These are phyloP conservation scores for Lysandra coridon DNA, from an alignment of 2,888 invertebrate species.

Conservation along the genomic window DNA sequence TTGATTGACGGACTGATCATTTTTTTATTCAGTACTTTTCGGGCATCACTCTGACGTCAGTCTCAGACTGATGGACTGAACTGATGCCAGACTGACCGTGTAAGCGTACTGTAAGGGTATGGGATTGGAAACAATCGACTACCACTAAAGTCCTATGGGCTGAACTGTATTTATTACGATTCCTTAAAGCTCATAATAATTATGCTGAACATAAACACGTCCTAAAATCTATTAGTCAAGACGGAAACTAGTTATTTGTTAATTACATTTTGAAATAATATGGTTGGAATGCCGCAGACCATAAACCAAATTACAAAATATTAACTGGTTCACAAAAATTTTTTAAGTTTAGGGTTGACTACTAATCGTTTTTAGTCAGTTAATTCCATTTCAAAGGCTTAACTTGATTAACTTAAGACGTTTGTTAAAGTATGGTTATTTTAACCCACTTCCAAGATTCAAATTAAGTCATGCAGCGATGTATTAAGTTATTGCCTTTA, in stretches of 20 bases:
- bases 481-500: neutral
- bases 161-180: too few relatives aligned
- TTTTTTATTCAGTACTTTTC: too few relatives aligned
- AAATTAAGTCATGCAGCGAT: neutral
- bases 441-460: neutral
- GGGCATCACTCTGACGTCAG: too few relatives aligned
- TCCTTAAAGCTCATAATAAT: neutral
- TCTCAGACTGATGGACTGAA: too few relatives aligned
- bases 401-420: neutral
- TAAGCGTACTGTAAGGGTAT: too few relatives aligned
- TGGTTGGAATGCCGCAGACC: neutral
- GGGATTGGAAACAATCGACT: too few relatives aligned
- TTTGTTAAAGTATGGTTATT: neutral
- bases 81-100: too few relatives aligned
- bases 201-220: neutral
- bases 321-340: constrained; percentile 5
- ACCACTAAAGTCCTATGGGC: too few relatives aligned
- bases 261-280: constrained; percentile 1
- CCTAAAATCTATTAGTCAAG: neutral
- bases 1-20: too few relatives aligned
- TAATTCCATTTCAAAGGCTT: neutral
- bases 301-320: constrained; percentile 18
- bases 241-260: neutral
- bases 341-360: neutral
- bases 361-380: neutral